phyloP scores from a whole-genome alignment of 23 tunicate species.

The Botrylloides violaceus region DNA sequence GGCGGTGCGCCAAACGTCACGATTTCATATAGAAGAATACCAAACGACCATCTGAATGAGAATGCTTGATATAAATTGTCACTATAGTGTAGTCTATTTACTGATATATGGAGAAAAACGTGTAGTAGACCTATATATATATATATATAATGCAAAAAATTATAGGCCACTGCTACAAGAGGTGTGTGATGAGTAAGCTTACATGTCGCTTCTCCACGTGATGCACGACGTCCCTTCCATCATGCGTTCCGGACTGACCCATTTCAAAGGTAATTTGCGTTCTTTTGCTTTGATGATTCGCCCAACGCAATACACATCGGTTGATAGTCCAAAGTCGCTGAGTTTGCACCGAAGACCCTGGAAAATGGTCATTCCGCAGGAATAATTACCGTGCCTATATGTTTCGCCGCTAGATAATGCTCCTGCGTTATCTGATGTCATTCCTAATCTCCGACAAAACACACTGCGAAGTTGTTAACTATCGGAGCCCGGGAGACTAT shows the following conservation, averaged over 20 bases:
- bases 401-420: no score
- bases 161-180: no score
- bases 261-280: conserved; percentile 75
- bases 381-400: no score
- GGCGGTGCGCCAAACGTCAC: conserved; percentile 85
- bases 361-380: no score
- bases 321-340: conserved; percentile 85
- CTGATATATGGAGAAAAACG: no score
- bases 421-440: no score
- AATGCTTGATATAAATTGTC: neutral
- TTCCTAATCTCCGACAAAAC: no score
- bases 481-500: no score
- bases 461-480: no score
- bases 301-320: conserved; percentile 90
- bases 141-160: neutral
- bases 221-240: conserved; percentile 60
- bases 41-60: conserved; percentile 75
- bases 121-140: neutral
- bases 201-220: conserved; percentile 92
- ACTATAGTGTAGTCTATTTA: neutral
- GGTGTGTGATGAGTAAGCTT: conserved; percentile 20
- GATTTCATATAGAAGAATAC: conserved; percentile 82
- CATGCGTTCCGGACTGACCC: conserved; percentile 97
- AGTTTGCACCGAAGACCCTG: conserved; percentile 65
- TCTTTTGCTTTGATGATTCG: conserved; percentile 81